Evolutionary conservation across 2,888 invertebrate species (phyloP).

Genomic region (Galerucella pusilla): DNA sequence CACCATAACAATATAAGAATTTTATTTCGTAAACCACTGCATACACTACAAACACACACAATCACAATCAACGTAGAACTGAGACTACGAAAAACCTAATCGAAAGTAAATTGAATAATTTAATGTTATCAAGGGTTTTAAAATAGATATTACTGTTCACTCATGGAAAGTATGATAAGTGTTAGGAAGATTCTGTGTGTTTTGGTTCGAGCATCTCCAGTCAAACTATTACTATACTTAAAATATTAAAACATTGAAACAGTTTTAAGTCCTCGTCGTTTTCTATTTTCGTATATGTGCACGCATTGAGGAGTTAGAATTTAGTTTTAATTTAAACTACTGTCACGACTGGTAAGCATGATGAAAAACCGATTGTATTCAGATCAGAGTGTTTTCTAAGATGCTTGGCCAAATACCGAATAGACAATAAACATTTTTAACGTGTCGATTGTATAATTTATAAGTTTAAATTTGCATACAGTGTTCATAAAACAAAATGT

Average conservation of each 20-base stretch:
- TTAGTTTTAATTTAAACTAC: constrained; percentile 13
- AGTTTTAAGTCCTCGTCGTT: constrained; percentile 9
- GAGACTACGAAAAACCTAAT: background rate
- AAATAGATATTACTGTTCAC: constrained; percentile 2
- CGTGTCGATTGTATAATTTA: background rate
- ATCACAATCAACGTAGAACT: background rate
- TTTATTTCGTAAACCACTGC: background rate
- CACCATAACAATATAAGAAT: background rate
- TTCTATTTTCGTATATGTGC: constrained; percentile 10
- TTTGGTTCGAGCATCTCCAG: background rate
- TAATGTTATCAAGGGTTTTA: constrained; percentile 1
- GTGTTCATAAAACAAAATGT: background rate
- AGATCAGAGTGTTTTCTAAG: background rate
- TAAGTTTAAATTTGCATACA: background rate
- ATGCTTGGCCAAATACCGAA: constrained; percentile 5
- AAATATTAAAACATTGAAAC: background rate
- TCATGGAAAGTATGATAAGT: constrained; percentile 6
- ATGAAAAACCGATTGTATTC: constrained; percentile 18
- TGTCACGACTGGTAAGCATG: constrained; percentile 9
- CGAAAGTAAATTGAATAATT: constrained; percentile 4
- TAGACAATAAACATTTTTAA: background rate
- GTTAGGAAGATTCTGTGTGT: background rate
- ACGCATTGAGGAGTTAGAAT: background rate
- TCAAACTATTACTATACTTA: background rate
- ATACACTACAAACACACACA: background rate